These are phyloP conservation scores for Empidonax traillii DNA, from an alignment of 2,113 vertebrate species.

Conservation along the genomic window DNA sequence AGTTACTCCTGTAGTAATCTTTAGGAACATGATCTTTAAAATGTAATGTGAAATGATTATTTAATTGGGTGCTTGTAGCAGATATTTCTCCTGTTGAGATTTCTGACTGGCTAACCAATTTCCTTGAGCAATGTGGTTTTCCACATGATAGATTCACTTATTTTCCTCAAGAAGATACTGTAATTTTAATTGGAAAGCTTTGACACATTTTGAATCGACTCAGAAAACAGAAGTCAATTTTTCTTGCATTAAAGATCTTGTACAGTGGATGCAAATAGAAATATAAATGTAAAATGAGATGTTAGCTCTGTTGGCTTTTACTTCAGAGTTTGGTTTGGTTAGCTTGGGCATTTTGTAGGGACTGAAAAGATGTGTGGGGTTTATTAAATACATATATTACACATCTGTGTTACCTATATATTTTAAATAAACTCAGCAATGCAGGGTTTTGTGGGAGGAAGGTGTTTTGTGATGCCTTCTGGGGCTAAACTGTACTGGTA, in stretches of 20 bases:
- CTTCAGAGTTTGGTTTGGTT: background rate
- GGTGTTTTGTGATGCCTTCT: background rate
- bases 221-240: constrained; percentile 15
- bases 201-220: background rate
- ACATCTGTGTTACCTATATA: fast-evolving
- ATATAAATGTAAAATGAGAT: background rate
- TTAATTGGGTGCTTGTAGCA: constrained; percentile 42
- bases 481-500: background rate
- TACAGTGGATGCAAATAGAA: constrained; percentile 9
- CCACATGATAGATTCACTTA: constrained; percentile 33
- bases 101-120: constrained; percentile 46
- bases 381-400: background rate
- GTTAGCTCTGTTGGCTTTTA: background rate
- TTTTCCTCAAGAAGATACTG: constrained; percentile 28
- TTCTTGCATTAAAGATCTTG: background rate
- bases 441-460: background rate
- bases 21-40: constrained; percentile 30
- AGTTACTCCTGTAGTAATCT: constrained; percentile 7
- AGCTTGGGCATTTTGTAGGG: background rate
- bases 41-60: constrained; percentile 18
- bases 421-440: background rate
- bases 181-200: constrained; percentile 54
- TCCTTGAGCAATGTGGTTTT: constrained; percentile 24
- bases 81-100: background rate
- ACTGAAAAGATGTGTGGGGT: background rate